These are phyloP conservation scores for Zaprionus capensis DNA, from an alignment of 1,140 invertebrate genomes.

Conservation along the genomic window DNA sequence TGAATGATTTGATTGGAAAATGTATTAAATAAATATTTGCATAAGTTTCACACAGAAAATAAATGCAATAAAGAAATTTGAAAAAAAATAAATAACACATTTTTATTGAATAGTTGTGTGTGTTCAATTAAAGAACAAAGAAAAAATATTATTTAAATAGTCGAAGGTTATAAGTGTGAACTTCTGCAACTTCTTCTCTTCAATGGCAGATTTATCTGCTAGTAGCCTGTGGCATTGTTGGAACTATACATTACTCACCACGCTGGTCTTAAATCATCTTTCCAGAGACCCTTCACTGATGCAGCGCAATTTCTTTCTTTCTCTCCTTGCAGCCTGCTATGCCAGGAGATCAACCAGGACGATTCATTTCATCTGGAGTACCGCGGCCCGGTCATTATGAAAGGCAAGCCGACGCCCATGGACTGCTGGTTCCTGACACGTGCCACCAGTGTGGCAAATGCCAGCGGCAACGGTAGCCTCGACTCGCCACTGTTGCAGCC, in stretches of 20 bases:
- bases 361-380: slow-evolving; percentile 94
- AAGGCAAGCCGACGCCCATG: slow-evolving; percentile 97
- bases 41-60: slow-evolving; percentile 48
- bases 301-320: slow-evolving; percentile 1
- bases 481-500: slow-evolving; percentile 73
- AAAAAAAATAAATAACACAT: background rate
- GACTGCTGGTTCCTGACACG: slow-evolving; percentile 95
- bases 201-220: background rate
- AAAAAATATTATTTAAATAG: background rate
- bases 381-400: slow-evolving; percentile 97
- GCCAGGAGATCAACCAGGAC: slow-evolving; percentile 92
- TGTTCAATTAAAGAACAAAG: background rate
- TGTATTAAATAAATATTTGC: slow-evolving; percentile 45
- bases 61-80: slow-evolving; percentile 24
- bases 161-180: too few species aligned
- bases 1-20: slow-evolving; percentile 41
- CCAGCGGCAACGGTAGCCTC: slow-evolving; percentile 66
- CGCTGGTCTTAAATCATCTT: slow-evolving; percentile 26
- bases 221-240: background rate
- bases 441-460: slow-evolving; percentile 58
- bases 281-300: slow-evolving; percentile 14
- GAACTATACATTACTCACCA: background rate
- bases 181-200: too few species aligned
- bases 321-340: slow-evolving; percentile 90
- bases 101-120: background rate